Conservation (phyloP, 2,113 vertebrate species). For the Phocoena phocoena region DNA sequence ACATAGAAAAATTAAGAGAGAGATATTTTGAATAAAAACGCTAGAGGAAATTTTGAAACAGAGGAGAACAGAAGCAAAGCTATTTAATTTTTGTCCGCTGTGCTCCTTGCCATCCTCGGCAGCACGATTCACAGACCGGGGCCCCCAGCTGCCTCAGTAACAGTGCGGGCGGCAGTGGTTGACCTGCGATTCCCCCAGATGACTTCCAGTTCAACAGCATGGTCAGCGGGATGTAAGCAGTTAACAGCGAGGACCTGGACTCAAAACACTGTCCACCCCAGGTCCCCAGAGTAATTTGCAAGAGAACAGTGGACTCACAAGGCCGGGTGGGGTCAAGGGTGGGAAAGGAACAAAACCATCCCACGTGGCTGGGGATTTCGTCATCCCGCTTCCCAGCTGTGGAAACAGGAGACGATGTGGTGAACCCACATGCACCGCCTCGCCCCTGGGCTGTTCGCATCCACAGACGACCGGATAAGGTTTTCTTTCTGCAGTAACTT, state of each 20-base stretch:
- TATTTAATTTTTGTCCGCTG: too few species aligned
- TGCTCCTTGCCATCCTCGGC: neutral
- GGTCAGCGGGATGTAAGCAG: neutral
- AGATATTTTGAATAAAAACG: neutral
- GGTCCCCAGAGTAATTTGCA: neutral
- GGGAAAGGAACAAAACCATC: neutral
- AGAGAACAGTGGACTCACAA: neutral
- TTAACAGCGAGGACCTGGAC: neutral
- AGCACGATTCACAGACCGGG: neutral
- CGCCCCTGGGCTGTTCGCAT: neutral
- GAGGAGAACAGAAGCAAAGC: neutral
- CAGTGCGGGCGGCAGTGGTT: neutral
- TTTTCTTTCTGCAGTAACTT: neutral
- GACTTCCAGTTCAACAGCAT: neutral
- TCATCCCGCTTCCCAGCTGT: neutral
- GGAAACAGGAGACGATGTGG: neutral
- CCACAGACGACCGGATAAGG: neutral
- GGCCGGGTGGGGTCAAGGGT: neutral
- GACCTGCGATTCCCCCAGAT: neutral
- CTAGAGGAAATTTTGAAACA: neutral
- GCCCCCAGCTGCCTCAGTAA: neutral
- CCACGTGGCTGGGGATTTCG: neutral
- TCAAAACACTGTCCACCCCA: neutral
- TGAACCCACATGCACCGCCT: neutral
- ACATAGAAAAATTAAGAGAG: neutral